These are phyloP conservation scores for Pseudoatta argentina DNA, from an alignment of 1,140 invertebrate genomes.

Conservation along the genomic window DNA sequence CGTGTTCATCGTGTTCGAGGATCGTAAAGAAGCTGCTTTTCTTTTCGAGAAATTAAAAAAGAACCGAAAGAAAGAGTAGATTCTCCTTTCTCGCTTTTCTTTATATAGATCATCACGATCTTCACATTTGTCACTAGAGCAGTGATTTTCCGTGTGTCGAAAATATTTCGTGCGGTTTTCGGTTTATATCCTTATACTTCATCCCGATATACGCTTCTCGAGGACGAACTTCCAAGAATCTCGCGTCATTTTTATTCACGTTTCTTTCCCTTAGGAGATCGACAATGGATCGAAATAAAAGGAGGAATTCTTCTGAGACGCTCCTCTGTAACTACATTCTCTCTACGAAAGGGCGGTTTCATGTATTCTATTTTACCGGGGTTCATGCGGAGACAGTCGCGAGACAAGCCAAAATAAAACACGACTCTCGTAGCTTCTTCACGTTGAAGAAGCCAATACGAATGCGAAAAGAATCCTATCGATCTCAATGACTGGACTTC, in stretches of 20 bases:
- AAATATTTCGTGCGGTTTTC: constrained; percentile 1
- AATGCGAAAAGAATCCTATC: constrained; percentile 10
- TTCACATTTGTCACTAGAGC: not conserved
- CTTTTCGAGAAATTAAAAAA: constrained; percentile 24
- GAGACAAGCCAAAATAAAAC: not conserved
- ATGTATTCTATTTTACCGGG: not conserved
- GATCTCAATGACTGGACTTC: not conserved
- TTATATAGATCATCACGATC: not conserved
- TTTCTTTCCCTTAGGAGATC: constrained; percentile 19
- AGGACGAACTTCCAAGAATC: constrained; percentile 42
- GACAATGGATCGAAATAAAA: constrained; percentile 33
- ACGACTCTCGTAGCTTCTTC: not conserved
- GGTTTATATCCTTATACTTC: not conserved
- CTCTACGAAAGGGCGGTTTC: not conserved
- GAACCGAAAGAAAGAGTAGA: constrained; percentile 34
- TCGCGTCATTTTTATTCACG: constrained; percentile 10
- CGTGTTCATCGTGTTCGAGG: constrained; percentile 70
- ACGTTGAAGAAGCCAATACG: not conserved
- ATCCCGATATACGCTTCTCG: not conserved
- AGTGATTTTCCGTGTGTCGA: not conserved
- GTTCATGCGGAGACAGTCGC: not conserved
- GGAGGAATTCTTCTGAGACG: not conserved
- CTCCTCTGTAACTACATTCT: not conserved
- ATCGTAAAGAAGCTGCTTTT: constrained; percentile 46
- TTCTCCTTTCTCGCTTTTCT: not conserved